Evolutionary conservation across 2,888 invertebrate genomes (phyloP).

Genomic region (Alloscopus bannaensis): DNA sequence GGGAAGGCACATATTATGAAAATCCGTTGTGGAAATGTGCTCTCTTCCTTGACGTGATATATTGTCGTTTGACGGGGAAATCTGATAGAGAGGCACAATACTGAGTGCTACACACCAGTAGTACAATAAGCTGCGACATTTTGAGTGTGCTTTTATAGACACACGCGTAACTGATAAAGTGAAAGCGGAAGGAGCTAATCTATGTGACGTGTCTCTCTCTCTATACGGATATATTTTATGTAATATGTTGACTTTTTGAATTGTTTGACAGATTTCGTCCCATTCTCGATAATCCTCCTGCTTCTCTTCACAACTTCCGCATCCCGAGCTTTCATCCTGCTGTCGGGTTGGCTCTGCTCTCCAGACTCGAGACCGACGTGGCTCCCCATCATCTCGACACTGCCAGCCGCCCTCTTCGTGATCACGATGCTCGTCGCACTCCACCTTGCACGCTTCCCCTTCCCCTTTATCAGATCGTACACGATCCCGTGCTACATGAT

Average conservation of each 20-base stretch:
- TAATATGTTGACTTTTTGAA: no score
- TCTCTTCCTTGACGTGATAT: no score
- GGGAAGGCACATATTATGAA: no score
- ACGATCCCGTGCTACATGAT: slow-evolving; percentile 71
- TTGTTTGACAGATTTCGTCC: slow-evolving; percentile 73
- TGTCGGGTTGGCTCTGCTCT: slow-evolving; percentile 72
- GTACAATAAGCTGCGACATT: no score
- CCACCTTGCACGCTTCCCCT: slow-evolving; percentile 73
- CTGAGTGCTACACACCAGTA: no score
- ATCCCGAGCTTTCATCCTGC: slow-evolving; percentile 73
- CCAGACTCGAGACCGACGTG: slow-evolving; percentile 72
- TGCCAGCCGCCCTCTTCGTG: slow-evolving; percentile 72
- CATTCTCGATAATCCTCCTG: slow-evolving; percentile 73
- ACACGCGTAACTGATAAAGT: no score
- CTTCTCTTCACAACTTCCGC: slow-evolving; percentile 73
- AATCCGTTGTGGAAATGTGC: no score
- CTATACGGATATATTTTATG: slow-evolving; percentile 28
- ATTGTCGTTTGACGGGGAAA: no score
- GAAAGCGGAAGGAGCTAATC: slow-evolving; percentile 68
- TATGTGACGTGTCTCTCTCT: no score
- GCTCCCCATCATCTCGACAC: slow-evolving; percentile 73
- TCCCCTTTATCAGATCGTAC: slow-evolving; percentile 73
- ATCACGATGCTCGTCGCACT: slow-evolving; percentile 72
- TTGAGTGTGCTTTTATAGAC: no score
- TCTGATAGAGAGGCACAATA: no score